Base-by-base conservation (phyloP, 2,797 vertebrate species). In the Aselliscus stoliczkanus region DNA sequence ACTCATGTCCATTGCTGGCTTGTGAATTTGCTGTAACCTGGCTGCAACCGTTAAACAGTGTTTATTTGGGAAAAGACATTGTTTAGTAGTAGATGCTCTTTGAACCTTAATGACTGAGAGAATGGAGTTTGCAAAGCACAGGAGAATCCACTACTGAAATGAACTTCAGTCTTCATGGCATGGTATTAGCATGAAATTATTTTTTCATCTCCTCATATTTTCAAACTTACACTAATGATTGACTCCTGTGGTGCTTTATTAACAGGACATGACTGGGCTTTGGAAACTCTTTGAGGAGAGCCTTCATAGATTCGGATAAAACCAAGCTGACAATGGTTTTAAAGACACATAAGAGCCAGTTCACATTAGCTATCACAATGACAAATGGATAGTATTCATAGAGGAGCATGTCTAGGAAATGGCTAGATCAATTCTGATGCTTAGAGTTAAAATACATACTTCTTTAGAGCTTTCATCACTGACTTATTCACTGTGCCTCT, bases 141-240 rank as follows among this genome's bases (percentile, higher is more conserved):
- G 64, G 12, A 52, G 65, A 85, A n/a, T 72, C 58, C 6, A 5
- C 58, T 65, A 31, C 50, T 80, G 72, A 84, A 91, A 93, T 82
- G 50, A 84, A 47, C n/a, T 69, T 95, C 5, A 52, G 47, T 13
- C 56, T 97, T 73, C 15, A 37, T 42, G 29, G 52, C 69, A 20
- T 89, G 52, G 13, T 62, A 2, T 79, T 94, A 77, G 39, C 39
- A 21, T 69, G 70, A 77, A 39, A 64, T 52, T 42, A 27, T n/a
- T 79, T 88, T 96, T 70, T 94, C 81, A 58, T 47, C 97, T 96
- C 96, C 80, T 58, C 69, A 29, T 79, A 17, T 91, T 96, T 79
- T 80, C 69, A 95, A 80, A 39, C 92, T 92, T 82, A 37, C 54
- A 44, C n/a, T 82, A 89, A 65, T 47, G 8, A 62, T 85, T 95